A percentile compares a stretch with the other conserved stretches of the same genome.
Conservation (phyloP, 2,888 invertebrate species). For the Spodoptera picta region DNA sequence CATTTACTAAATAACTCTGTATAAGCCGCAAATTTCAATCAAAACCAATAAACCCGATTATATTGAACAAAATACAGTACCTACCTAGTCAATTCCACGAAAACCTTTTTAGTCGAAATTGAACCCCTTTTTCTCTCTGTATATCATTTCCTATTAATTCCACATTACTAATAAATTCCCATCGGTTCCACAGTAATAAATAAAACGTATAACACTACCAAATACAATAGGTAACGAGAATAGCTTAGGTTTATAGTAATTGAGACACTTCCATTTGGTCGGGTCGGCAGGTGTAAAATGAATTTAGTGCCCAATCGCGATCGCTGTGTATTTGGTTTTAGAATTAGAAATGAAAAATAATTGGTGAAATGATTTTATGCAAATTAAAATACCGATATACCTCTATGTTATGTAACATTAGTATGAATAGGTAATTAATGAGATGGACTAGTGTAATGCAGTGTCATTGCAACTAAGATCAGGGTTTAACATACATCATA, state of each 20-base stretch:
- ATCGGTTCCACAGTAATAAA: constrained; percentile 31
- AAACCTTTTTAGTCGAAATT: not conserved
- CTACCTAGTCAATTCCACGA: constrained; percentile 1
- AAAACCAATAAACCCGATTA: constrained; percentile 19
- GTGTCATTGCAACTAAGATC: no score
- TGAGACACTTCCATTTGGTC: constrained; percentile 39
- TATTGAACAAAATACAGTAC: constrained; percentile 1
- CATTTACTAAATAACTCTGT: constrained; percentile 1
- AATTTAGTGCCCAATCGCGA: constrained; percentile 55
- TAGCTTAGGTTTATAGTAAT: constrained; percentile 35
- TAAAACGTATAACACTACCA: constrained; percentile 42
- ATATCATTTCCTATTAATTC: constrained; percentile 31
- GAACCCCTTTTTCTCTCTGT: constrained; percentile 14
- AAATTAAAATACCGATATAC: no score
- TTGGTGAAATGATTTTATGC: not conserved
- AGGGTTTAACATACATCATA: no score
- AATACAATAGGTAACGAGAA: constrained; percentile 25
- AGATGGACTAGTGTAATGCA: no score
- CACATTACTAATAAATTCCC: constrained; percentile 20
- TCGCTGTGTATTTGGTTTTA: constrained; percentile 38
- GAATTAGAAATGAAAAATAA: constrained; percentile 39
- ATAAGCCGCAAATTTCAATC: constrained; percentile 9
- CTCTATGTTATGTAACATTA: no score
- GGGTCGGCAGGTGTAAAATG: constrained; percentile 52
- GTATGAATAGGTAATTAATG: no score